Conservation (phyloP, 2,113 vertebrate species). For the Melierax canorus region DNA sequence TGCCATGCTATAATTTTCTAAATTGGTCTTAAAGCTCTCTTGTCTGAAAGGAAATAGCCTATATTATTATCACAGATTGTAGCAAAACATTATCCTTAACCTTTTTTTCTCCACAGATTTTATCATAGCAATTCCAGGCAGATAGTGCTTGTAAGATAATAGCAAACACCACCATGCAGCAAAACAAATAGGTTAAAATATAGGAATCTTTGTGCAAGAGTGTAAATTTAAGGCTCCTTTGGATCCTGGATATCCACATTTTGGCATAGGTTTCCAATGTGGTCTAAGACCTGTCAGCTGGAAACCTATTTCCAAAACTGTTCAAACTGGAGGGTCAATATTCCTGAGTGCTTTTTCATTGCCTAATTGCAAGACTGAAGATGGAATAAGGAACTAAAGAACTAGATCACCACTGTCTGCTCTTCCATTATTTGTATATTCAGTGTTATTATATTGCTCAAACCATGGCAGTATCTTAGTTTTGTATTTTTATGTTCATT, state of each 20-base stretch:
- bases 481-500: neutral
- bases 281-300: neutral
- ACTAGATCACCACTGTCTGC: neutral
- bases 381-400: neutral
- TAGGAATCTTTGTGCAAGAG: rapidly evolving
- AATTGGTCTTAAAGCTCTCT: neutral
- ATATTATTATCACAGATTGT: neutral
- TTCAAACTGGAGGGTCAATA: neutral
- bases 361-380: neutral
- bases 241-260: neutral
- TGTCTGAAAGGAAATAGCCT: neutral
- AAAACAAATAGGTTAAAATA: neutral
- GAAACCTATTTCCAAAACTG: neutral
- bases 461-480: neutral
- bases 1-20: constrained; percentile 27
- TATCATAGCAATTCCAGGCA: neutral
- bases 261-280: neutral
- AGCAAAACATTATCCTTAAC: neutral
- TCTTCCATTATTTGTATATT: neutral
- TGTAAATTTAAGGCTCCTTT: neutral
- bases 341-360: neutral
- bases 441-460: neutral
- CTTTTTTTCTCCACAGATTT: neutral
- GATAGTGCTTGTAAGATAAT: neutral
- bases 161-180: rapidly evolving